Evolutionary conservation across 1,140 invertebrate species (phyloP), one percentile per base, ranked within the genome.

Genomic region (Antheraea mylitta): DNA sequence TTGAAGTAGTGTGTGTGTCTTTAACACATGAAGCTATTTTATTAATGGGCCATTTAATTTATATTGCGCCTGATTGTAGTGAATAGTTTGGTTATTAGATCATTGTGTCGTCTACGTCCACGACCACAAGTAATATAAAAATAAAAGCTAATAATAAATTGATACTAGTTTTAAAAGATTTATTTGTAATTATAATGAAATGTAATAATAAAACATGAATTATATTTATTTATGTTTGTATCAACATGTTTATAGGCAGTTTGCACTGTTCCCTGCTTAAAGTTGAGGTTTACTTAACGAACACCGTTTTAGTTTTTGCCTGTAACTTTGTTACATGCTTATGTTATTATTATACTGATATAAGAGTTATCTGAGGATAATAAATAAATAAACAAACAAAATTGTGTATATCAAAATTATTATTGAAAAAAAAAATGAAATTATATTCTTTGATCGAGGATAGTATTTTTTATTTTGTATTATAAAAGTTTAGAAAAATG

Each of bases 121-220:
- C 71, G 58, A 61, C 63, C 65, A 68, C 67, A 65, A 69, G 66
- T 68, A 68, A 66, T 70, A 70, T 73, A 68, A 72, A 68, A 58
- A 58, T 73, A 76, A 77, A 71, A 77, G 76, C 70, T 81, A 78
- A 80, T 66, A 69, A 76, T 77, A 75, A 78, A 70, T 67, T 77
- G 74, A 79, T 76, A 69, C 71, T 83, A 83, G 81, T 70, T 72
- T 76, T 76, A 80, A 72, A 74, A 72, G 78, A 81, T 74, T 76
- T 82, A 83, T 82, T 82, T 82, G 83, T 83, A 83, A 82, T 73
- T 77, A 77, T 85, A 85, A 82, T 75, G 77, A 82, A 78, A 81
- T 80, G 81, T 82, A 77, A 81, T 79, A 81, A 81, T 79, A 81
- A 81, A 81, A 78, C n/a, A 61, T 61, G 19, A 61, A 61, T 60